Percentiles rank a stretch among this genome's conserved stretches.
phyloP scores from a whole-genome alignment of 2,797 vertebrate species.

The Myotis myotis region DNA sequence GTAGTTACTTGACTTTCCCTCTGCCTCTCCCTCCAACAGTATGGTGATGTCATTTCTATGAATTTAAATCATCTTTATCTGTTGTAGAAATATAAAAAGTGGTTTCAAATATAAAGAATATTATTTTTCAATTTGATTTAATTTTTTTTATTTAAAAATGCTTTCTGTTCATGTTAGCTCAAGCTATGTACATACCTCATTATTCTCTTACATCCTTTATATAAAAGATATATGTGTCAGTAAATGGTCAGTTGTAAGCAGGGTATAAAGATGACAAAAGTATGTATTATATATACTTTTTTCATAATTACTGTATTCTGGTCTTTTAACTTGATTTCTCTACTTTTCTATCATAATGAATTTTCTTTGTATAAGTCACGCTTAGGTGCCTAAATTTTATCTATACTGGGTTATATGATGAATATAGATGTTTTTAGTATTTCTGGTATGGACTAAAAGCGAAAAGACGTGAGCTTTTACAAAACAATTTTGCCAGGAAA shows the following conservation, averaged over 20 bases:
- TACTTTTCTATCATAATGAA: neutral
- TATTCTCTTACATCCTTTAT: conserved; percentile 4
- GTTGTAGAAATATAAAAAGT: neutral
- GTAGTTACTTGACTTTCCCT: neutral
- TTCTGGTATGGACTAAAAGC: neutral
- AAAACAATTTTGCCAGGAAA: neutral
- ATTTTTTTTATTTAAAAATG: neutral
- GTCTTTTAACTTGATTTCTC: neutral
- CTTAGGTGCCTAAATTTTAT: conserved; percentile 21
- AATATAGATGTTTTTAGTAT: neutral
- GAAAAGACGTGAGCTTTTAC: neutral
- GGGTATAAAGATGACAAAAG: neutral
- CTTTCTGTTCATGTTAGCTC: neutral
- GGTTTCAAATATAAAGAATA: neutral
- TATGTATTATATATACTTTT: neutral
- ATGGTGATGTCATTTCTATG: neutral
- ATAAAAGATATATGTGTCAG: neutral
- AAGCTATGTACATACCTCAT: neutral
- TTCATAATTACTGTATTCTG: neutral
- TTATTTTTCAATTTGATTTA: conserved; percentile 18
- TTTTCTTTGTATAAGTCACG: neutral
- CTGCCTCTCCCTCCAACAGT: neutral
- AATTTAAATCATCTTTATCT: neutral
- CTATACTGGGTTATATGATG: neutral
- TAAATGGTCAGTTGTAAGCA: neutral